Conservation (phyloP, 2,888 invertebrate genomes). For the Pecten maximus region DNA sequence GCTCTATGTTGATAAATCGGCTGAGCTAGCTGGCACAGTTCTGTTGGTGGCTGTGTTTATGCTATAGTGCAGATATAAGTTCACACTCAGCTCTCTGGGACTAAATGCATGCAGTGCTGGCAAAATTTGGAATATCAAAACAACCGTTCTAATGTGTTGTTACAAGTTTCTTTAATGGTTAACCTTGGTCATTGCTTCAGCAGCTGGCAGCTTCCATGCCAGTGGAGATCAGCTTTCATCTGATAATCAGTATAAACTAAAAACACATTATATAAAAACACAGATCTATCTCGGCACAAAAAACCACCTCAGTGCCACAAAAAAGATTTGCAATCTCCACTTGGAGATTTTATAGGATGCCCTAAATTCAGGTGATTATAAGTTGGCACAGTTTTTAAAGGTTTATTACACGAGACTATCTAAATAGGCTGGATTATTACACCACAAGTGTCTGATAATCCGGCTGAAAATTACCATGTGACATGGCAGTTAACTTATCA, state of each 20-base stretch:
- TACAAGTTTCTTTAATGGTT: neutral
- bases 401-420: neutral
- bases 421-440: neutral
- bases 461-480: conserved; percentile 13
- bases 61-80: neutral
- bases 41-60: neutral
- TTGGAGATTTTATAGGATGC: neutral
- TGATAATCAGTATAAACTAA: conserved; percentile 27
- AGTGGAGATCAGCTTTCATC: neutral
- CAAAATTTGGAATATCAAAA: neutral
- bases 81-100: neutral
- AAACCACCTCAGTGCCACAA: neutral
- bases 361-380: neutral
- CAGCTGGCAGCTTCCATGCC: neutral
- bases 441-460: neutral
- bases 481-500: neutral
- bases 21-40: conserved; percentile 10
- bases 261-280: conserved; percentile 2
- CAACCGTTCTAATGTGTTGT: neutral
- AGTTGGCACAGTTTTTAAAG: neutral
- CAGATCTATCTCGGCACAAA: neutral
- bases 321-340: neutral
- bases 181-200: neutral
- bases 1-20: neutral
- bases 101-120: neutral